Percentiles rank a stretch among this genome's conserved stretches.
phyloP scores from a whole-genome alignment of 1,140 invertebrate species.

The Bombus impatiens region DNA sequence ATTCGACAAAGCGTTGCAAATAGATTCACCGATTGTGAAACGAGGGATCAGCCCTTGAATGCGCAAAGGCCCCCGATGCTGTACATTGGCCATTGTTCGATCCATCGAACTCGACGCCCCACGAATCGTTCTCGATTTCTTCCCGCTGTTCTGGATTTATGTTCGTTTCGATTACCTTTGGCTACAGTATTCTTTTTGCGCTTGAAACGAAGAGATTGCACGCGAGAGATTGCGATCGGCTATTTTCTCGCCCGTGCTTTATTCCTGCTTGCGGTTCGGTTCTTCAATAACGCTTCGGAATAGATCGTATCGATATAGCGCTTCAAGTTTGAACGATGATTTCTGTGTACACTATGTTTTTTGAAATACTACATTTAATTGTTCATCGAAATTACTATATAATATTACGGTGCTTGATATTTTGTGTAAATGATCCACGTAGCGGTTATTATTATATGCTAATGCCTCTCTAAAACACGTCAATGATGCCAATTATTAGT shows the following conservation, averaged over 20 bases:
- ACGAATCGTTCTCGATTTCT: slow-evolving; percentile 34
- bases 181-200: background rate
- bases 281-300: background rate
- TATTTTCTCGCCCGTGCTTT: background rate
- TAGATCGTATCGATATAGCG: background rate
- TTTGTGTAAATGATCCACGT: too few species aligned
- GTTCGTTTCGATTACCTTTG: slow-evolving; percentile 30
- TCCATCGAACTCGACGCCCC: slow-evolving; percentile 32
- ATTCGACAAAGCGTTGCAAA: slow-evolving; percentile 29
- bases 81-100: slow-evolving; percentile 33
- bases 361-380: too few species aligned
- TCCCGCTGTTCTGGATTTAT: slow-evolving; percentile 46
- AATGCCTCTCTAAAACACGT: too few species aligned
- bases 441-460: too few species aligned
- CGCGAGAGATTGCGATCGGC: slow-evolving; percentile 7
- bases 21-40: slow-evolving; percentile 26
- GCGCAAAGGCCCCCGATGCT: background rate
- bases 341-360: background rate
- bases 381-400: background rate
- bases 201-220: slow-evolving; percentile 22
- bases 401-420: background rate
- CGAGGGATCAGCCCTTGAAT: slow-evolving; percentile 4
- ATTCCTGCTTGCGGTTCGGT: background rate
- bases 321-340: background rate
- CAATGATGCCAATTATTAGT: too few species aligned